Percentiles rank a stretch among this genome's conserved stretches.
Conservation (phyloP, 2,113 vertebrate species). For the Tympanuchus pallidicinctus region DNA sequence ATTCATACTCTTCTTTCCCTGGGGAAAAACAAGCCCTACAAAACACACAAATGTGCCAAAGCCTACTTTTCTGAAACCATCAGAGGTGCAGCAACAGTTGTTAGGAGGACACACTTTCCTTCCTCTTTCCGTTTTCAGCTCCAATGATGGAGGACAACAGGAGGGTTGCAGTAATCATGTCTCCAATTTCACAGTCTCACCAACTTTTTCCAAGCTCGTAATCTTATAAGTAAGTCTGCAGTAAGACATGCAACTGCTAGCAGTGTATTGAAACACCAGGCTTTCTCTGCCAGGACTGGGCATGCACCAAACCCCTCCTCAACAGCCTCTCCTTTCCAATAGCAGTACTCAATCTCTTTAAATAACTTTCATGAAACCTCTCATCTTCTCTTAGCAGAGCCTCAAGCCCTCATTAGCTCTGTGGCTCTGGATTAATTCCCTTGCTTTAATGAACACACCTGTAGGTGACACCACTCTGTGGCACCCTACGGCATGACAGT, state of each 20-base stretch:
- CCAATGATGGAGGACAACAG: neutral
- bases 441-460: neutral
- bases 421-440: neutral
- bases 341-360: fast-evolving
- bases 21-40: constrained; percentile 42
- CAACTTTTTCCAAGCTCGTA: neutral
- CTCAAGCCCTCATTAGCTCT: neutral
- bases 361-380: neutral
- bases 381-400: neutral
- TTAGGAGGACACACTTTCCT: neutral
- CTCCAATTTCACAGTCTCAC: neutral
- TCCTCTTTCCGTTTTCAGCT: neutral
- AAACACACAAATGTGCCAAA: constrained; percentile 9
- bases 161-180: neutral
- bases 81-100: neutral
- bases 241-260: neutral
- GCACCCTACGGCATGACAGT: neutral
- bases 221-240: neutral
- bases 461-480: neutral
- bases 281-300: neutral
- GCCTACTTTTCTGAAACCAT: neutral
- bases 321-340: neutral
- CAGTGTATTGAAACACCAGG: neutral
- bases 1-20: constrained; percentile 1
- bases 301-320: neutral